Evolutionary conservation across 2,113 vertebrate species (phyloP), one percentile per base, ranked within the genome.

Genomic region (Benitochromis conjunctus): DNA sequence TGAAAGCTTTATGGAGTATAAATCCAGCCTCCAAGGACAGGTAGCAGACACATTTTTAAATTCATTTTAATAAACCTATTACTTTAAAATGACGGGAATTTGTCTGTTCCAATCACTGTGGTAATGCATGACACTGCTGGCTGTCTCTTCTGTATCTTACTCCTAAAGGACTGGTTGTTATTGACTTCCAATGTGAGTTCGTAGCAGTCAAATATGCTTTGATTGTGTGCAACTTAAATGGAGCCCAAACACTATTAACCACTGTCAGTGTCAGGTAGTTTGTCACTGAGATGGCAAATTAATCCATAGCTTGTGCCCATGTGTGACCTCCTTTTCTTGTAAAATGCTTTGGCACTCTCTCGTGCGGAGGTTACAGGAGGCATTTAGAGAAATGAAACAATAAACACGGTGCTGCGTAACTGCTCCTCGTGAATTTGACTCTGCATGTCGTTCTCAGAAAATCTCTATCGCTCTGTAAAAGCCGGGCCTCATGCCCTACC

Each of bases 241-340:
- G 79, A 82, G 74, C 76, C 14, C 84, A 77, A 88, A 84, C 62
- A 46, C 58, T 79, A 84, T 93, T 82, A 87, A 54, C 55, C 6
- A 1, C 57, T 85, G 94, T 88, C 54, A 34, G 18, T 88, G 92
- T 88, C 84, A 58, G 83, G 85, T 90, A 86, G 57, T 94, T 92
- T 84, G 77, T 92, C 91, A 89, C 16, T 29, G 80, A 88, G 41
- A 86, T 53, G 56, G 66, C n/a, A 55, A 56, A 79, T 89, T 77
- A 91, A 89, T 92, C 83, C 64, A 48, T 18, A 76, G 46, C 26
- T 31, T 76, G n/a, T 14, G 7, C 77, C 69, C 53, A 54, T 2
- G 13, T 60, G 57, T 79, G 82, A 84, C 57, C 51, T 19, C 43
- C 4, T 62, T 80, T 71, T 77, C 86, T 80, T 78, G 58, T 79